A percentile compares a stretch with the other conserved stretches of the same genome.
Conservation (phyloP, 2,888 invertebrate species). For the Mesorhabditis belari region DNA sequence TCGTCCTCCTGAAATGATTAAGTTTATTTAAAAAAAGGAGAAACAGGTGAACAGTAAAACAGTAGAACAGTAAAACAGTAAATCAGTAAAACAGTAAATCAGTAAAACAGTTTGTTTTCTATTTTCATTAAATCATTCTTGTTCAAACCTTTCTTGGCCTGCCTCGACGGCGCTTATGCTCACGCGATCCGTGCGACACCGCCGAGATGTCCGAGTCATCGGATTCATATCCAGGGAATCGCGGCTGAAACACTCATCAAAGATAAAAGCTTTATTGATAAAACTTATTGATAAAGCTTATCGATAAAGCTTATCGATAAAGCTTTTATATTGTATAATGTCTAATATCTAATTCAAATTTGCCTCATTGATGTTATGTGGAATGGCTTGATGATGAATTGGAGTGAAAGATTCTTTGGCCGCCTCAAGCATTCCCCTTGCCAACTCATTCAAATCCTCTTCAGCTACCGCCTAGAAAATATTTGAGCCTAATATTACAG, state of each 20-base stretch:
- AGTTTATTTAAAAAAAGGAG: not conserved
- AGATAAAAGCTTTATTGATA: not conserved
- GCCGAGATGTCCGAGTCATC: conserved; percentile 20
- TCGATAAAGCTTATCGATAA: not conserved
- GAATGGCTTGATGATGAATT: not conserved
- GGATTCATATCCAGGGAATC: conserved; percentile 21
- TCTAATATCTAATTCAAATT: conserved; percentile 10
- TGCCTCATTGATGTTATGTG: conserved; percentile 8
- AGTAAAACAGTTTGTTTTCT: too few species aligned
- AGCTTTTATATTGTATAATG: not conserved
- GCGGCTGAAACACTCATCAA: not conserved
- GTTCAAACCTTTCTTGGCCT: conserved; percentile 11
- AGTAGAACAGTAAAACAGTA: not conserved
- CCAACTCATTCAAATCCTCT: conserved; percentile 34
- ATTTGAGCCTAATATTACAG: not conserved
- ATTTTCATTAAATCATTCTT: too few species aligned
- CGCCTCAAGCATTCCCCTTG: conserved; percentile 38
- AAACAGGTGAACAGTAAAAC: not conserved
- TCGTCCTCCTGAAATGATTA: conserved; percentile 19
- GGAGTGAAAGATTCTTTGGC: conserved; percentile 37
- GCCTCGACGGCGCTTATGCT: conserved; percentile 18
- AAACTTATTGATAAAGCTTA: not conserved
- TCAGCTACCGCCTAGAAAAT: conserved; percentile 34
- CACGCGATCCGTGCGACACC: conserved; percentile 13
- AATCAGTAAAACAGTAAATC: too few species aligned